Percentiles rank a stretch among this genome's conserved stretches.
Evolutionary conservation across 1,140 invertebrate genomes (phyloP).

Genomic region (Coenobita brevimanus): DNA sequence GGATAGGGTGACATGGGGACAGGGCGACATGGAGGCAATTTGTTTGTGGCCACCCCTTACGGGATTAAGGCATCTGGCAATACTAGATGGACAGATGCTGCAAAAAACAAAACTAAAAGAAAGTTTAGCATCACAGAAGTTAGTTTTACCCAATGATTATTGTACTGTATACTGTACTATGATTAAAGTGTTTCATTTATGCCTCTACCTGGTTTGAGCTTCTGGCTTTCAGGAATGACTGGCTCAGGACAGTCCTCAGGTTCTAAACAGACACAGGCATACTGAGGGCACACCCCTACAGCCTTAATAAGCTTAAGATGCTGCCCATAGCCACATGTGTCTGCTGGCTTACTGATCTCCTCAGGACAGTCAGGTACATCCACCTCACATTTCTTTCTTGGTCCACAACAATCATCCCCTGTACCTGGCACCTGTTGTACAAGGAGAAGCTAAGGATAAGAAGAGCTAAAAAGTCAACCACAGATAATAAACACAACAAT

Average conservation of each 20-base stretch:
- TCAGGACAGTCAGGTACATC: conserved; percentile 77
- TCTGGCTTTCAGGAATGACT: conserved; percentile 70
- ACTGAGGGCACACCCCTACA: conserved; percentile 67
- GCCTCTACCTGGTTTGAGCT: conserved; percentile 63
- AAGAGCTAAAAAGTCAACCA: too few species aligned
- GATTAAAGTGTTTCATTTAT: too few species aligned
- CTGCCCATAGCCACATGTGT: conserved; percentile 81
- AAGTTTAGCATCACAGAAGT: too few species aligned
- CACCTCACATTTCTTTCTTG: conserved; percentile 73
- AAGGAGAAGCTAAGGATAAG: conserved; percentile 74
- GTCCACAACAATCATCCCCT: conserved; percentile 79
- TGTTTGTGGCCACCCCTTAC: too few species aligned
- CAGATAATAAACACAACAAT: too few species aligned
- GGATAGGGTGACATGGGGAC: too few species aligned
- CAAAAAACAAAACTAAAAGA: too few species aligned
- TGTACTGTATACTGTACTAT: too few species aligned
- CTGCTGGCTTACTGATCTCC: conserved; percentile 78
- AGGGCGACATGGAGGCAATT: too few species aligned
- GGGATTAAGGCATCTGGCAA: too few species aligned
- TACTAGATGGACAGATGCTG: too few species aligned
- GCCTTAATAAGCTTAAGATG: conserved; percentile 78
- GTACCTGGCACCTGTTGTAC: conserved; percentile 75
- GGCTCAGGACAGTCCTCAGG: conserved; percentile 78
- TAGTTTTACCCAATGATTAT: too few species aligned
- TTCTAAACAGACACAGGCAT: conserved; percentile 77